Evolutionary conservation across 1,140 invertebrate species (phyloP).

Genomic region (Halyomorpha halys): DNA sequence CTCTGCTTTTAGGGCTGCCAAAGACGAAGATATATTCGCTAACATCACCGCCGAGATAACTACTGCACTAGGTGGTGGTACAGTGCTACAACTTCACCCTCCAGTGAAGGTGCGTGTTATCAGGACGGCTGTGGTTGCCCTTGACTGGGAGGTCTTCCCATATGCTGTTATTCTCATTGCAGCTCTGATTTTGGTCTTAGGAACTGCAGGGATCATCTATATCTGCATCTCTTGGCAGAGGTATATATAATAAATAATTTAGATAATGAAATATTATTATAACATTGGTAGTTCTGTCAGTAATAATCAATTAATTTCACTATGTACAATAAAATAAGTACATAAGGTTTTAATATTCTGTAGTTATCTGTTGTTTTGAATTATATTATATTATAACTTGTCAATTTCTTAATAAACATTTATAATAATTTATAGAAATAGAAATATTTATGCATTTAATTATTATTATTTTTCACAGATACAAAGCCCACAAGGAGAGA

Average conservation of each 20-base stretch:
- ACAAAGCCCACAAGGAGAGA: conserved; percentile 68
- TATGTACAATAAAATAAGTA: no score
- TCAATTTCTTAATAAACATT: no score
- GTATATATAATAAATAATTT: conserved; percentile 36
- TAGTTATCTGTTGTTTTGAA: neutral
- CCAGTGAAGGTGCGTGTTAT: conserved; percentile 43
- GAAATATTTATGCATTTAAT: neutral
- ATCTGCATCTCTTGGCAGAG: conserved; percentile 87
- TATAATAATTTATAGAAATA: no score
- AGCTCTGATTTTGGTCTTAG: conserved; percentile 72
- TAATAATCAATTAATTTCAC: no score
- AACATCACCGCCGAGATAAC: conserved; percentile 46
- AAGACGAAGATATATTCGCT: conserved; percentile 37
- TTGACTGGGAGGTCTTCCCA: conserved; percentile 65
- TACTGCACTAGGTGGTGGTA: conserved; percentile 4
- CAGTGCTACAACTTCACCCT: conserved; percentile 49
- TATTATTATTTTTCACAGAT: conserved; percentile 40
- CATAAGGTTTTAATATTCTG: no score
- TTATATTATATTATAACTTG: no score
- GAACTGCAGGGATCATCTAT: conserved; percentile 75
- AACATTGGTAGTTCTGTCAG: no score
- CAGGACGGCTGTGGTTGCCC: conserved; percentile 46
- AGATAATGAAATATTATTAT: no score
- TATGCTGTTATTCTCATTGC: conserved; percentile 78
- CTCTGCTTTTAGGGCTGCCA: conserved; percentile 17